These are phyloP conservation scores for Gonioctena quinquepunctata DNA, from an alignment of 1,140 invertebrate genomes.

Conservation along the genomic window DNA sequence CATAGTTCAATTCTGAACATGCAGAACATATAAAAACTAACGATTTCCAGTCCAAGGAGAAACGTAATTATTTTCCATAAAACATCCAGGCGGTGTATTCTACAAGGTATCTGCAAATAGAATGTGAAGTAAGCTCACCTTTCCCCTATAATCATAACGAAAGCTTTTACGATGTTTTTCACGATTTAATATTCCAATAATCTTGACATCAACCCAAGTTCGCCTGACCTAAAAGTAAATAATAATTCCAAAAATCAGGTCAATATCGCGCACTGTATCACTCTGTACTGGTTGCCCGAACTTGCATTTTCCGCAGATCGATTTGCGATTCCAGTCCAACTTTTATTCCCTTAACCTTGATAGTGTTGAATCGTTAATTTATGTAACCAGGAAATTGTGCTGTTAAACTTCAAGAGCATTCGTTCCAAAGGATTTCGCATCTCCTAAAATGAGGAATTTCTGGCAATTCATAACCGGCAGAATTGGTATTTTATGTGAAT, in stretches of 20 bases:
- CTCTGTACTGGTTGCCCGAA: neutral
- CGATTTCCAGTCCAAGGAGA: no score
- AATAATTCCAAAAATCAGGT: neutral
- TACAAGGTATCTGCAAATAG: no score
- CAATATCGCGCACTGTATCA: neutral
- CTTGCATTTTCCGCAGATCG: conserved; percentile 2
- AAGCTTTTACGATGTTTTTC: no score
- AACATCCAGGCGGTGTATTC: no score
- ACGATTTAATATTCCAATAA: no score
- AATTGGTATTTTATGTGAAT: neutral
- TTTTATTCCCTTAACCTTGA: neutral
- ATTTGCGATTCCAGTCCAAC: neutral
- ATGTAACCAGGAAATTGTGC: neutral
- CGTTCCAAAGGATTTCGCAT: neutral
- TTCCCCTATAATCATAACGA: no score
- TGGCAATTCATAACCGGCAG: neutral
- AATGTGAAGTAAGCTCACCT: no score
- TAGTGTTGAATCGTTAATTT: neutral
- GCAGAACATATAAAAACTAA: no score
- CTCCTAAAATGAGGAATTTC: neutral
- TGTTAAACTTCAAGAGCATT: neutral
- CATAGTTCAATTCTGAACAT: no score
- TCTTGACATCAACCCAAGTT: no score
- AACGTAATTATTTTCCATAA: no score
- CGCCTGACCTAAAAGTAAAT: neutral